Evolutionary conservation across 1,140 invertebrate genomes (phyloP).

Genomic region (Dreissena polymorpha): DNA sequence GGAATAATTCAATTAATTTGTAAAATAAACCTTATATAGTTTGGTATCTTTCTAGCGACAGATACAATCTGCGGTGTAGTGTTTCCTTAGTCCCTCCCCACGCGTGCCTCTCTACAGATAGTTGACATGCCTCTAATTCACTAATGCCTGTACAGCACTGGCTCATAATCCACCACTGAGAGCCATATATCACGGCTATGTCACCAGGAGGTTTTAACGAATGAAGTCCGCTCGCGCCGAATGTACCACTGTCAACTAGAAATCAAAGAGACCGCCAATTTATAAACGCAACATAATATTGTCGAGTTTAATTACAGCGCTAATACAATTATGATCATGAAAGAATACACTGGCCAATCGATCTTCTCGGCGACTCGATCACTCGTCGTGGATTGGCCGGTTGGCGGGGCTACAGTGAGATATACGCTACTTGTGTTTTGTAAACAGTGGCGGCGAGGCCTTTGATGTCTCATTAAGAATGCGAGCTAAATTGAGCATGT

Average conservation of each 20-base stretch:
- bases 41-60: background rate
- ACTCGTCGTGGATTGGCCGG: background rate
- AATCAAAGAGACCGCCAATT: constrained; percentile 34
- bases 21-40: constrained; percentile 33
- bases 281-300: constrained; percentile 48
- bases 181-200: background rate
- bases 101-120: constrained; percentile 26
- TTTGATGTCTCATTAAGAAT: constrained; percentile 13
- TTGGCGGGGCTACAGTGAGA: background rate
- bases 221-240: background rate
- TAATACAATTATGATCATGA: constrained; percentile 46
- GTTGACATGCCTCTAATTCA: constrained; percentile 3
- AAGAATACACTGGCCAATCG: background rate
- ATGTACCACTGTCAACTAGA: background rate
- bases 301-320: constrained; percentile 42
- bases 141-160: constrained; percentile 1
- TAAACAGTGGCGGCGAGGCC: background rate
- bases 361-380: constrained; percentile 3
- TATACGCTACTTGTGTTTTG: too few species aligned
- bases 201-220: background rate
- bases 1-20: constrained; percentile 50
- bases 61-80: background rate
- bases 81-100: background rate
- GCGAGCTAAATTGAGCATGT: background rate
- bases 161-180: constrained; percentile 1